These are phyloP conservation scores for Dreissena polymorpha DNA, from an alignment of 1,140 invertebrate species.

Conservation along the genomic window DNA sequence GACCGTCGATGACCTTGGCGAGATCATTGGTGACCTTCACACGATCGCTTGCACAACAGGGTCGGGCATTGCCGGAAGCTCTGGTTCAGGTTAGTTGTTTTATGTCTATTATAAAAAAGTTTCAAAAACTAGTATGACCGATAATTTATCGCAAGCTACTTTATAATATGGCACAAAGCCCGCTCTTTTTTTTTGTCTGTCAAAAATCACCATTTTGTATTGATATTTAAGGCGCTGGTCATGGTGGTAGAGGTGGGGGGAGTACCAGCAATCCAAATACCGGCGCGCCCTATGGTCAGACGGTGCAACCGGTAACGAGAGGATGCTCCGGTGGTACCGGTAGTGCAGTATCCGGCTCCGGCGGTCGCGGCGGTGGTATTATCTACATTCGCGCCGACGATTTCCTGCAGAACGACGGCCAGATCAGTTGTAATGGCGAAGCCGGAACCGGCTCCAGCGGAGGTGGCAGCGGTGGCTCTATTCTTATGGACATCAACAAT, in stretches of 20 bases:
- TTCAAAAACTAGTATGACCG: too few species aligned
- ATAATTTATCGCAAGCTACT: too few species aligned
- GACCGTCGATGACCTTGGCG: constrained; percentile 68
- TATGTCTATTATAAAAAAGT: too few species aligned
- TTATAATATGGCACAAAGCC: too few species aligned
- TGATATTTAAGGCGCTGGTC: constrained; percentile 63
- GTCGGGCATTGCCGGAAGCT: constrained; percentile 50
- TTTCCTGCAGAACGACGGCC: constrained; percentile 66
- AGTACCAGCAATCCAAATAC: constrained; percentile 50
- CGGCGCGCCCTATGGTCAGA: constrained; percentile 60
- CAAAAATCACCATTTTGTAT: too few species aligned
- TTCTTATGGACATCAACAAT: constrained; percentile 60
- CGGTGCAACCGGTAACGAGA: constrained; percentile 64
- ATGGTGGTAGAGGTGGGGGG: constrained; percentile 69
- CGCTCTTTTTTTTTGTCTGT: too few species aligned
- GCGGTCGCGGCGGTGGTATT: constrained; percentile 63
- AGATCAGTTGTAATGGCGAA: constrained; percentile 65
- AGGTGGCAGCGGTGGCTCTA: constrained; percentile 71
- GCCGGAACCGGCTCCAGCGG: constrained; percentile 55
- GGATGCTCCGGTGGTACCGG: constrained; percentile 63
- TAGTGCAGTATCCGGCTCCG: constrained; percentile 3
- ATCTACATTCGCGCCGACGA: constrained; percentile 61
- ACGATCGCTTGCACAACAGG: constrained; percentile 59
- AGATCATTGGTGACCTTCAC: constrained; percentile 66
- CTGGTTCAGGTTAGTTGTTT: constrained; percentile 44